Conservation (phyloP, 2,113 vertebrate species). For the Genyomyrus donnyi region DNA sequence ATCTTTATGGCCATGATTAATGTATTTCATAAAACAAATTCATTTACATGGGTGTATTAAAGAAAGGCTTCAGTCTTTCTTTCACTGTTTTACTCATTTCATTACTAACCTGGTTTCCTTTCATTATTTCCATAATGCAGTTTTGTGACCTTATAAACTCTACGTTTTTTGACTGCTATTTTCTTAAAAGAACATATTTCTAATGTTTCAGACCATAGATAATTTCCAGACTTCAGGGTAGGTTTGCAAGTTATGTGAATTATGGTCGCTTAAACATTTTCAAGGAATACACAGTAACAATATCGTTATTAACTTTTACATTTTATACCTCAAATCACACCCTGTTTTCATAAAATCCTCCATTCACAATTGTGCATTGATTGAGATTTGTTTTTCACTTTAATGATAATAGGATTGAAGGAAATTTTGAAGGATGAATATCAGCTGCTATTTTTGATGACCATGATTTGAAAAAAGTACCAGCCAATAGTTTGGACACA, state of each 20-base stretch:
- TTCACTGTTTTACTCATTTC: conserved; percentile 27
- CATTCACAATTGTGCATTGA: background rate
- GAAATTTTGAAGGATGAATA: background rate
- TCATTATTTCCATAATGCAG: conserved; percentile 10
- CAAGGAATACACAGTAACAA: background rate
- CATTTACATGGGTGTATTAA: conserved; percentile 40
- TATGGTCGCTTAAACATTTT: background rate
- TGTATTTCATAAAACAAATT: conserved; percentile 58
- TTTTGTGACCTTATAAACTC: conserved; percentile 28
- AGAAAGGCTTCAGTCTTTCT: conserved; percentile 30
- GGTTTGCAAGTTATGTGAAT: background rate
- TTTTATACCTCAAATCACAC: background rate
- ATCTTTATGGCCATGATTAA: conserved; percentile 56
- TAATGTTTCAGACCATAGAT: background rate
- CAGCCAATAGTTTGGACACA: background rate
- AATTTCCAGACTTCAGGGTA: background rate
- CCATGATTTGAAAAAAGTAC: background rate
- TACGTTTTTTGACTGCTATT: background rate
- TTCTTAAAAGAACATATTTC: background rate
- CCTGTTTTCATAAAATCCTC: background rate
- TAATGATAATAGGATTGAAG: background rate
- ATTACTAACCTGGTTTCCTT: conserved; percentile 20
- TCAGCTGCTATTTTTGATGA: background rate
- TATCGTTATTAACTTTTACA: background rate
- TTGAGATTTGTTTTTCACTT: background rate